Conservation (phyloP, 2,888 invertebrate genomes). For the Catocala nupta region DNA sequence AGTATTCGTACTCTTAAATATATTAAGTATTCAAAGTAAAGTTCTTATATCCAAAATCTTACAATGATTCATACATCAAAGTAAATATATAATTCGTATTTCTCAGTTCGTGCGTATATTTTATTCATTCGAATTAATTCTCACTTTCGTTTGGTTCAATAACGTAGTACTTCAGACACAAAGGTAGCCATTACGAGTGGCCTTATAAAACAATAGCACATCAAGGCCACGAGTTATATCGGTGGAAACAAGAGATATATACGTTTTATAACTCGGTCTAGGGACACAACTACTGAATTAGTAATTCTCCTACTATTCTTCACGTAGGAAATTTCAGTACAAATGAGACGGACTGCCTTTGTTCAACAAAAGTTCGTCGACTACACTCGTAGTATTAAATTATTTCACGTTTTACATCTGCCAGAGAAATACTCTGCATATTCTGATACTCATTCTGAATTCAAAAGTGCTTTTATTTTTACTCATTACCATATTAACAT, state of each 20-base stretch:
- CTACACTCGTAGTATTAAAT: conserved; percentile 48
- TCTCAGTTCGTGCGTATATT: conserved; percentile 23
- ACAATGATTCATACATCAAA: conserved; percentile 1
- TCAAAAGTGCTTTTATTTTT: conserved; percentile 35
- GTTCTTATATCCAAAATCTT: background rate
- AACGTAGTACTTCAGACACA: conserved; percentile 23
- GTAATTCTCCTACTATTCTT: conserved; percentile 49
- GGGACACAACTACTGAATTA: conserved; percentile 53
- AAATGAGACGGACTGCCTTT: conserved; percentile 42
- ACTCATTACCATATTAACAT: conserved; percentile 23
- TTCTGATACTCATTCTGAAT: conserved; percentile 43
- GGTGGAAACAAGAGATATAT: conserved; percentile 17
- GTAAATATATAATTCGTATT: conserved; percentile 3
- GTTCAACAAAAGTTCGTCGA: conserved; percentile 44
- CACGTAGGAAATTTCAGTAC: conserved; percentile 47
- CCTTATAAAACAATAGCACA: conserved; percentile 29
- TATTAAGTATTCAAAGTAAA: no score
- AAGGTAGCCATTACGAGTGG: conserved; percentile 24
- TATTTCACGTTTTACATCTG: conserved; percentile 48
- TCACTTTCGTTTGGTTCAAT: conserved; percentile 27
- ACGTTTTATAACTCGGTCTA: conserved; percentile 40
- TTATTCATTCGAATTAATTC: conserved; percentile 39
- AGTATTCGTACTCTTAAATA: background rate
- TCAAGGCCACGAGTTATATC: conserved; percentile 30
- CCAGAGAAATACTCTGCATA: conserved; percentile 46